Evolutionary conservation across 1,140 invertebrate genomes (phyloP).

Genomic region (Caerostris darwini): DNA sequence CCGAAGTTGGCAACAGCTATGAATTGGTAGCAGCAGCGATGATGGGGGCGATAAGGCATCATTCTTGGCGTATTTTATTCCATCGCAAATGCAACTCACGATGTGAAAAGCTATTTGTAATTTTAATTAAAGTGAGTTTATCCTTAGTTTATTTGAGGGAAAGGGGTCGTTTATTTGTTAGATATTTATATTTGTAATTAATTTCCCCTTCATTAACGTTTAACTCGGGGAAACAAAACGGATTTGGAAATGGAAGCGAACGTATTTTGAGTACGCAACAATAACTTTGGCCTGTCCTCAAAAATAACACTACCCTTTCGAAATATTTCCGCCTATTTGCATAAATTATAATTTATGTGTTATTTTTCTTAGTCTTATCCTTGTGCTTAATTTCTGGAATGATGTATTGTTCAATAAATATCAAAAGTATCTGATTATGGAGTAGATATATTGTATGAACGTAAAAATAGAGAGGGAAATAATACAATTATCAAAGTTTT

Average conservation of each 20-base stretch:
- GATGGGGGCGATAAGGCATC: conserved; percentile 22
- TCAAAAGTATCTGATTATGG: not conserved
- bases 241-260: not conserved
- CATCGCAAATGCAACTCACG: not conserved
- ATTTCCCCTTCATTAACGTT: conserved; percentile 41
- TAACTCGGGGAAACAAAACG: not conserved
- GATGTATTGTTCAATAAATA: not conserved
- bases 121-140: conserved; percentile 31
- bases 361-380: not conserved
- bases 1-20: conserved; percentile 16
- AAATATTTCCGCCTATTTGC: not conserved
- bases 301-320: not conserved
- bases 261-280: not conserved
- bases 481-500: too few species aligned
- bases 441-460: not conserved
- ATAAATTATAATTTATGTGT: not conserved
- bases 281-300: not conserved
- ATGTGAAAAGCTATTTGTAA: conserved; percentile 46
- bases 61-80: not conserved
- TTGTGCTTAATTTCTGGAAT: not conserved
- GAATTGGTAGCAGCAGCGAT: too few species aligned
- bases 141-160: not conserved
- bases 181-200: not conserved
- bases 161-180: not conserved
- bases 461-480: too few species aligned